These are phyloP conservation scores for Colletes latitarsis DNA, from an alignment of 1,140 invertebrate species.

Conservation along the genomic window DNA sequence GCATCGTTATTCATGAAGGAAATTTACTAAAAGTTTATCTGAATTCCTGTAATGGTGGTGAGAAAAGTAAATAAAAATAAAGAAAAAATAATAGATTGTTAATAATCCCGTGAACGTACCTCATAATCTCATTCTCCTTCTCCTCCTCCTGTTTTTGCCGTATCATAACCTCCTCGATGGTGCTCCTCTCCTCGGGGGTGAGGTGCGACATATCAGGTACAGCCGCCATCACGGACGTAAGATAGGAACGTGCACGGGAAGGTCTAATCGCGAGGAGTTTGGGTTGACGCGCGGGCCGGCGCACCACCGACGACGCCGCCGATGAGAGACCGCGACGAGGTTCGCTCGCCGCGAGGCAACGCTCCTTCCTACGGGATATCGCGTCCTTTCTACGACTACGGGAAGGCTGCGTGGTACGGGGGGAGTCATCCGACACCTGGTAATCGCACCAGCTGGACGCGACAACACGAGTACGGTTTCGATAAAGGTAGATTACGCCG, in stretches of 20 bases:
- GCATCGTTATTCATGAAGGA: too few species aligned
- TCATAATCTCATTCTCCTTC: constrained; percentile 96
- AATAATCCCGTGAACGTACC: constrained; percentile 81
- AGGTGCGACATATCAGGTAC: constrained; percentile 98
- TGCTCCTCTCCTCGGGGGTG: constrained; percentile 97
- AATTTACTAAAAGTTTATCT: too few species aligned
- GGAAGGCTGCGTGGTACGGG: constrained; percentile 61
- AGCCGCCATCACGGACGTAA: constrained; percentile 85
- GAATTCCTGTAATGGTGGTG: too few species aligned
- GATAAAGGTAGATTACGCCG: neutral
- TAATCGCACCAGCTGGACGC: constrained; percentile 60
- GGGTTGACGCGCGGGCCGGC: constrained; percentile 57
- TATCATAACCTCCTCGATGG: constrained; percentile 98
- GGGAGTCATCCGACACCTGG: constrained; percentile 78
- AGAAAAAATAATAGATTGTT: too few species aligned
- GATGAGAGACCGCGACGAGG: constrained; percentile 53
- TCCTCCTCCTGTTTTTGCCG: constrained; percentile 98
- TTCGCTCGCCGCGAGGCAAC: constrained; percentile 40
- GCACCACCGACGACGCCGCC: constrained; percentile 62
- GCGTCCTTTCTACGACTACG: constrained; percentile 76
- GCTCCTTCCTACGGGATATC: constrained; percentile 57
- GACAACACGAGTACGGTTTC: constrained; percentile 39
- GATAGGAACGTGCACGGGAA: constrained; percentile 58
- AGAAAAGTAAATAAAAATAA: too few species aligned
- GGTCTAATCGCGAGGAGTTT: constrained; percentile 48